These are phyloP conservation scores for Vidua macroura DNA, from an alignment of 2,113 vertebrate species.

Conservation along the genomic window DNA sequence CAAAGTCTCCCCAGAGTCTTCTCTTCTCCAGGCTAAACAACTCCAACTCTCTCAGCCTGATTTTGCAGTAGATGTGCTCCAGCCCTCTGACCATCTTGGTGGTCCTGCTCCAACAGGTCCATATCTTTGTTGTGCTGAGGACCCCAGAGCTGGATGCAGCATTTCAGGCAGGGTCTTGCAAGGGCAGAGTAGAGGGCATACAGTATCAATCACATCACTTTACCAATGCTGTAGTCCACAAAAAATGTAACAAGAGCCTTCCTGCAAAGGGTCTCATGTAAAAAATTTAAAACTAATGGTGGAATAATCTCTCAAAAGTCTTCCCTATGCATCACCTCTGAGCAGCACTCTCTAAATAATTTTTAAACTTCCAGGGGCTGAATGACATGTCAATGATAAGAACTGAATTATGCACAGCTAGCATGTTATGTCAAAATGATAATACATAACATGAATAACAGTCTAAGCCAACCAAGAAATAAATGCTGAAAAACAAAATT, in stretches of 20 bases:
- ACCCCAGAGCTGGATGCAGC: background rate
- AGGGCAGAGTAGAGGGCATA: background rate
- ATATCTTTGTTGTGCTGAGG: background rate
- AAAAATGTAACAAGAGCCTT: background rate
- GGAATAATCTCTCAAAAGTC: background rate
- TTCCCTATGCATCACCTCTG: fast-evolving
- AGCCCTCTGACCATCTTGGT: background rate
- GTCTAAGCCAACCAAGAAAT: background rate
- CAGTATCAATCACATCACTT: background rate
- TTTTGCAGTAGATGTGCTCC: background rate
- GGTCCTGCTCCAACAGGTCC: background rate
- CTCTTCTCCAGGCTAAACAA: background rate
- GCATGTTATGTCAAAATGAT: background rate
- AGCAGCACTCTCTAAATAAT: background rate
- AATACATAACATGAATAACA: background rate
- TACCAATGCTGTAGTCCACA: background rate
- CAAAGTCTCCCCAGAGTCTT: background rate
- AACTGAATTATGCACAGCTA: background rate
- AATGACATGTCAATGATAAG: background rate
- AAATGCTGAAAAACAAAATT: background rate
- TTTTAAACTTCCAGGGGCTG: background rate
- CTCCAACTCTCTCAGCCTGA: background rate
- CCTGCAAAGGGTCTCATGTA: background rate
- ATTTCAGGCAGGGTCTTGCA: fast-evolving
- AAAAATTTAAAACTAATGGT: background rate